Evolutionary conservation across 2,113 vertebrate genomes (phyloP).

Genomic region (Pedionomus torquatus): DNA sequence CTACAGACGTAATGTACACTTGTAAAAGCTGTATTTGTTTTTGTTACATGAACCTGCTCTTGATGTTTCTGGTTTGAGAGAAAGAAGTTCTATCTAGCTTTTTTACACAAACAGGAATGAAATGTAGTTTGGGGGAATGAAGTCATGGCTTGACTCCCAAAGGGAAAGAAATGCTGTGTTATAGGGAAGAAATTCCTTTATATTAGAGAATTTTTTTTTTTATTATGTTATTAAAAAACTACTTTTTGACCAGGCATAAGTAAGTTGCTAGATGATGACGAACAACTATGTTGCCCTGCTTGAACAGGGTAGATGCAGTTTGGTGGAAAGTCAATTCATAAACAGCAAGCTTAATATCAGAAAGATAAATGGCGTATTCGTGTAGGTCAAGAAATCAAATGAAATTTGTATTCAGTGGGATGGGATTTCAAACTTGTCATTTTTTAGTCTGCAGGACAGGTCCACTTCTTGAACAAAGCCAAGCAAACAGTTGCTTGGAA

Average conservation of each 20-base stretch:
- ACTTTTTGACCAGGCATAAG: neutral
- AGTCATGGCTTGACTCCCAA: neutral
- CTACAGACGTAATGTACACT: neutral
- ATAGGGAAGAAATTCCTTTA: neutral
- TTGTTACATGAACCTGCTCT: neutral
- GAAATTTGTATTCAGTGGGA: neutral
- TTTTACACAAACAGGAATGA: neutral
- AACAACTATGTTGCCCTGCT: neutral
- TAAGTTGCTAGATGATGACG: neutral
- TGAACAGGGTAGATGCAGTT: neutral
- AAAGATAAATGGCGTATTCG: neutral
- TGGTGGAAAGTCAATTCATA: neutral
- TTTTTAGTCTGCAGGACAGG: neutral
- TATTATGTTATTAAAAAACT: neutral
- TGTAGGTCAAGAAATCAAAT: neutral
- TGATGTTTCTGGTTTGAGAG: neutral
- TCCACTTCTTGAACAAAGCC: neutral
- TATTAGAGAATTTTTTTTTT: neutral
- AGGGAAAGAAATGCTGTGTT: neutral
- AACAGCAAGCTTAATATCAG: neutral
- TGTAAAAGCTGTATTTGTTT: neutral
- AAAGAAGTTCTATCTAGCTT: neutral
- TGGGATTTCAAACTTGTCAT: neutral
- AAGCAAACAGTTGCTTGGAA: neutral
- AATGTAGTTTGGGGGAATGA: neutral